Evolutionary conservation across 1,140 invertebrate species (phyloP).

Genomic region (Rhizoglyphus robini): DNA sequence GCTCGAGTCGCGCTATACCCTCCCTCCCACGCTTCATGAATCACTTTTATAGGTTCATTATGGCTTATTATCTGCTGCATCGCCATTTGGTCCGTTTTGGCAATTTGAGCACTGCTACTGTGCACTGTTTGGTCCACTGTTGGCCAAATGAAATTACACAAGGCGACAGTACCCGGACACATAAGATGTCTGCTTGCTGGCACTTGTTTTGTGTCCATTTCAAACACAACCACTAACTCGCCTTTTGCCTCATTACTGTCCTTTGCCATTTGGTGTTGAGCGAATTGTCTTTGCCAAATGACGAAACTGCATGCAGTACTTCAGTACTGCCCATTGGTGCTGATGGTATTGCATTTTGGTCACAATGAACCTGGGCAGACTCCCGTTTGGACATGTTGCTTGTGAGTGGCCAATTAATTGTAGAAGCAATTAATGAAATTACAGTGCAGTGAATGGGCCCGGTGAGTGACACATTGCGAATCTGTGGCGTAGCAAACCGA

Average conservation of each 20-base stretch:
- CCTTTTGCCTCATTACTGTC: neutral
- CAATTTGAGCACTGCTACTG: neutral
- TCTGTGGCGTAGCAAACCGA: no score
- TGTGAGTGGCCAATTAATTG: neutral
- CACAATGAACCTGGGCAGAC: neutral
- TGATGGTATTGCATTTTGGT: no score
- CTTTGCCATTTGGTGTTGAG: neutral
- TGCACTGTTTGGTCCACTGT: no score
- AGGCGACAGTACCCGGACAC: neutral
- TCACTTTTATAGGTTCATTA: conserved; percentile 16
- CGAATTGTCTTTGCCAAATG: no score
- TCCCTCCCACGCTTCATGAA: conserved; percentile 11
- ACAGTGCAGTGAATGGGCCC: conserved; percentile 1
- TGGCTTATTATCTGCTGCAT: conserved; percentile 11
- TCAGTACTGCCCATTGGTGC: no score
- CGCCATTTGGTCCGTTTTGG: neutral
- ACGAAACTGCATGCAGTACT: no score
- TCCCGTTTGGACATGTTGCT: neutral
- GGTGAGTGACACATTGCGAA: neutral
- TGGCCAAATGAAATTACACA: neutral
- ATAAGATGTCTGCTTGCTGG: neutral
- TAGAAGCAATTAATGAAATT: conserved; percentile 10
- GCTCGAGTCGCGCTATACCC: neutral
- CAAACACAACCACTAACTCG: neutral
- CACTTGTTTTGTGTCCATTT: neutral